Conservation (phyloP, 2,797 vertebrate genomes). For the Ctenopoma kingsleyae region DNA sequence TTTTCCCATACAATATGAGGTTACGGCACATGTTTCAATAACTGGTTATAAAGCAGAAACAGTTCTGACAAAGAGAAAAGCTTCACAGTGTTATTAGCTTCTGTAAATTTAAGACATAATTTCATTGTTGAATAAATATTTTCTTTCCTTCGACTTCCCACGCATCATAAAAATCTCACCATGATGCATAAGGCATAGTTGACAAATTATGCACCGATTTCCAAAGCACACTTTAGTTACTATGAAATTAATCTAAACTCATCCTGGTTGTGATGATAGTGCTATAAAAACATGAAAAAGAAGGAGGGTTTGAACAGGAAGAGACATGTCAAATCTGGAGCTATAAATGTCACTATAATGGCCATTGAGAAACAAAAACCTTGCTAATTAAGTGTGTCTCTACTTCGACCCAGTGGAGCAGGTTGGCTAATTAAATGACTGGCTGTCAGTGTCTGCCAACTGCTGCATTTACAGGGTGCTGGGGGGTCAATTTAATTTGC, state of each 20-base stretch:
- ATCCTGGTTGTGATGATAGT: neutral
- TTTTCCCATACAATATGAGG: too few relatives aligned
- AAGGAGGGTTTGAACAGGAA: neutral
- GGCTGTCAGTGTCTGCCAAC: constrained; percentile 54
- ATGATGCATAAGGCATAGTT: neutral
- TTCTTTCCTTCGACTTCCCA: neutral
- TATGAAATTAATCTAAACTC: neutral
- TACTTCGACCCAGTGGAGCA: constrained; percentile 57
- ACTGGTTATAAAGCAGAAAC: too few relatives aligned
- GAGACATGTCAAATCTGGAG: constrained; percentile 16
- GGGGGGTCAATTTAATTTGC: constrained; percentile 75
- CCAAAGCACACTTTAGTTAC: neutral
- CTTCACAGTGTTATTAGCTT: too few relatives aligned
- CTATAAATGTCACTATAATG: constrained; percentile 36
- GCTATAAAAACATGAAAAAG: neutral
- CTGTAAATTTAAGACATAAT: too few relatives aligned
- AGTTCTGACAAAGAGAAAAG: too few relatives aligned
- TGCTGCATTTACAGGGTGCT: constrained; percentile 56
- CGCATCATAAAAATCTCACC: neutral
- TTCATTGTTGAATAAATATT: too few relatives aligned
- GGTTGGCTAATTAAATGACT: constrained; percentile 74
- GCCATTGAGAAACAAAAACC: constrained; percentile 56
- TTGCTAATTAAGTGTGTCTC: constrained; percentile 66
- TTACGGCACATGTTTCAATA: too few relatives aligned
- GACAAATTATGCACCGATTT: constrained; percentile 4